Evolutionary conservation across 2,113 vertebrate species (phyloP).

Genomic region (Hydropotes inermis): DNA sequence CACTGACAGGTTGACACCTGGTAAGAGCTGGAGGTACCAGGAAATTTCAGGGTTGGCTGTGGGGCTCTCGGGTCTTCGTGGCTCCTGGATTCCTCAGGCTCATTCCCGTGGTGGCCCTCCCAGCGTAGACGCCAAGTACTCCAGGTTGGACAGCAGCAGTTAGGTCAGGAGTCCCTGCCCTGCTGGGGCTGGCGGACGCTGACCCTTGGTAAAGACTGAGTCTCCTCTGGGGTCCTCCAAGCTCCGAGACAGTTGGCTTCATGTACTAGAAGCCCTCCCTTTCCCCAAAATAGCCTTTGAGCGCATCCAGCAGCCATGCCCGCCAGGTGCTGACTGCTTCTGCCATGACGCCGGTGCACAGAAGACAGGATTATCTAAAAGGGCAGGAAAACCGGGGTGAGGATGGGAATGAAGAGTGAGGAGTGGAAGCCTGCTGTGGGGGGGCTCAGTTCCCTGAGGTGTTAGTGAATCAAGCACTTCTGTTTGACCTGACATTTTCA

Average conservation of each 20-base stretch:
- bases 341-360: background rate
- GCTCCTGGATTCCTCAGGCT: background rate
- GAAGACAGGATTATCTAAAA: background rate
- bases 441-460: background rate
- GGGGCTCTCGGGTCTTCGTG: background rate
- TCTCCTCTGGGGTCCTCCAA: background rate
- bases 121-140: background rate
- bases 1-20: background rate
- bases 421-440: background rate
- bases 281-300: background rate
- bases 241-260: background rate
- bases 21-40: background rate
- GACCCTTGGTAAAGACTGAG: background rate
- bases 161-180: background rate
- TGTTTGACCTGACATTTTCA: background rate
- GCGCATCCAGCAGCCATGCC: background rate
- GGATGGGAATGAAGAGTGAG: background rate
- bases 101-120: background rate
- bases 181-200: fast-evolving
- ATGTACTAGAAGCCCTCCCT: background rate
- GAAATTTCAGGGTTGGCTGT: background rate
- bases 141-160: background rate
- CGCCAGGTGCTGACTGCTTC: fast-evolving
- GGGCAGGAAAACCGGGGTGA: fast-evolving
- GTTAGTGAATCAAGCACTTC: background rate